Evolutionary conservation across 2,888 invertebrate genomes (phyloP), one percentile per base, ranked within the genome.

Genomic region (Cryptophagus acutangulus): DNA sequence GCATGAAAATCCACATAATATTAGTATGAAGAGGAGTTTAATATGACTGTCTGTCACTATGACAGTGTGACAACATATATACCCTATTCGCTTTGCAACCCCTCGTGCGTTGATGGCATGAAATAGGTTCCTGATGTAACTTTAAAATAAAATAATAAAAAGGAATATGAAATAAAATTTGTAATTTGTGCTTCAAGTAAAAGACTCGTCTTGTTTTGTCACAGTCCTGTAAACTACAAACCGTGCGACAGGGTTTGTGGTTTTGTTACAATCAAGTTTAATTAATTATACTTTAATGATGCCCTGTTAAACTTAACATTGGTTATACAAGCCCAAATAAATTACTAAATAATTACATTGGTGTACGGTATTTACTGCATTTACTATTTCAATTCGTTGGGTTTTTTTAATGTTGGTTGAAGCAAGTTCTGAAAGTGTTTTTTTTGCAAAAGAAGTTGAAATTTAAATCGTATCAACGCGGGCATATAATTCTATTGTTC

Each of bases 61-160:
- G 49, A 45, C 46, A 46, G 40, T 43, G 36, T 45, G 49, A 45
- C 46, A 46, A 42, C 47, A 45, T 45, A 55, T 40, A n/a, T n/a
- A n/a, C n/a, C n/a, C n/a, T 36, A 30, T 34, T 40, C 41, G 41
- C 49, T 48, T 45, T 43, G 41, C 47, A 49, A 46, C 56, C 49
- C 50, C 53, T 51, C 49, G 45, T 44, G 48, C 58, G 52, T 45
- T 55, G 54, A 62, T 55, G 61, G 60, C 59, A 57, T 57, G 60
- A 61, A 60, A 62, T n/a, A n/a, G n/a, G n/a, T n/a, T n/a, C n/a
- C n/a, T n/a, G n/a, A n/a, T n/a, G n/a, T n/a, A n/a, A n/a, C n/a
- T n/a, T n/a, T n/a, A n/a, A n/a, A n/a, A n/a, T n/a, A n/a, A n/a
- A n/a, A n/a, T n/a, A n/a, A n/a, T n/a, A n/a, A n/a, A n/a, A n/a